Evolutionary conservation across 1,140 invertebrate species (phyloP), one percentile per base, ranked within the genome.

Genomic region (Papilio xuthus): DNA sequence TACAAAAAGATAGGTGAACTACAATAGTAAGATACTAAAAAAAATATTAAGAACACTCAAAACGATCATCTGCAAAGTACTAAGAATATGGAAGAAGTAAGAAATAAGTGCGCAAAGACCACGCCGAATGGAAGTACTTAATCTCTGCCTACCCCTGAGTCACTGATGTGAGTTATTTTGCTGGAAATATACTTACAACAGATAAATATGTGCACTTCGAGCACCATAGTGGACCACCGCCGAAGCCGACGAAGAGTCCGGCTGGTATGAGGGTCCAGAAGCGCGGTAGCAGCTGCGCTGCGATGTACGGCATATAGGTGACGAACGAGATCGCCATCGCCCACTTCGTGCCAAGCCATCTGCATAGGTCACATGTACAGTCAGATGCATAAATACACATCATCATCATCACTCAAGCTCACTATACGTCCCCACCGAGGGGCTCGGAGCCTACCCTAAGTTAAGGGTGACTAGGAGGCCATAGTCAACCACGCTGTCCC

Each of bases 201-300:
- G 97, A 97, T 1, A 98, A 91, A 87, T 98, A 99, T n/a, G 97
- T 97, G 85, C 97, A 98, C 89, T 98, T 98, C 0, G 97, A 96
- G 78, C 97, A 97, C 98, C 98, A 98, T 18, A 98, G 93, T 1
- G 97, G 97, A 0, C 97, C 97, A 0, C 97, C 97, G 0, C 97
- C 97, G 1, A 98, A 93, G 1, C 98, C 98, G 0, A 97, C 96
- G 80, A 96, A 93, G 18, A 98, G 88, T 0, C 97, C 97, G 0
- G 97, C 96, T 0, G 98, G 98, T 69, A 98, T 97, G 87, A 99
- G 95, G 0, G 97, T 98, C 86, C 96, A 97, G 93, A 97, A 97
- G 76, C 92, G 94, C 0, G 98, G 97, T 85, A 97, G 96, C 87
- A 98, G 96, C 90, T 99, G 98, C 0, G 97, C 96, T 0, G 95